A percentile compares a stretch with the other conserved stretches of the same genome.
Conservation (phyloP, 2,113 vertebrate species). For the Cyrtonyx montezumae region DNA sequence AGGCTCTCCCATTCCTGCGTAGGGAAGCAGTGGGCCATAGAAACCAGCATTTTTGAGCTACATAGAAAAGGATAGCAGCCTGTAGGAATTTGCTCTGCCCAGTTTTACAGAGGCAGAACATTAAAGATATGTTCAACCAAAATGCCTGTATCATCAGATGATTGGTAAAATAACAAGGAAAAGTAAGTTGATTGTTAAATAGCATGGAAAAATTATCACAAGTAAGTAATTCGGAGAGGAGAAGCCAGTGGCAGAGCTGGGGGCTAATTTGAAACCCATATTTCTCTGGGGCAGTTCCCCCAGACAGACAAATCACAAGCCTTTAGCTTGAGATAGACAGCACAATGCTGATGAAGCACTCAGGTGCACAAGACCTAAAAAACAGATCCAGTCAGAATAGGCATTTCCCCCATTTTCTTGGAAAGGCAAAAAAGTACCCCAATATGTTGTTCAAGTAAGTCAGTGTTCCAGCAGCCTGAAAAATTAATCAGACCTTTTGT, state of each 20-base stretch:
- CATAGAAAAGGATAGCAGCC: not conserved
- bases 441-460: not conserved
- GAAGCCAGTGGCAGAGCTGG: not conserved
- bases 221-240: rapidly evolving
- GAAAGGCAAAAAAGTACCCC: not conserved
- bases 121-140: not conserved
- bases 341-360: not conserved
- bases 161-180: no score
- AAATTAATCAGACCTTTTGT: not conserved
- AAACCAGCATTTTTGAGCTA: rapidly evolving
- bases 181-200: no score
- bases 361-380: not conserved
- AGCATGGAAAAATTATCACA: not conserved
- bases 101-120: not conserved
- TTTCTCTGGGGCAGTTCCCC: not conserved
- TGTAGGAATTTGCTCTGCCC: not conserved
- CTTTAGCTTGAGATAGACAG: not conserved
- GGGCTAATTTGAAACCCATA: not conserved
- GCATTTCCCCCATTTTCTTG: not conserved
- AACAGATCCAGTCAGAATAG: not conserved
- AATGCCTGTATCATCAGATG: not conserved
- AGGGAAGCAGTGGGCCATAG: not conserved
- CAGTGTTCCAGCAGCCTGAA: not conserved
- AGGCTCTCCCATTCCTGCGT: not conserved
- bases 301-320: not conserved